These are phyloP conservation scores for Chamaea fasciata DNA, from an alignment of 2,113 vertebrate species.

Conservation along the genomic window DNA sequence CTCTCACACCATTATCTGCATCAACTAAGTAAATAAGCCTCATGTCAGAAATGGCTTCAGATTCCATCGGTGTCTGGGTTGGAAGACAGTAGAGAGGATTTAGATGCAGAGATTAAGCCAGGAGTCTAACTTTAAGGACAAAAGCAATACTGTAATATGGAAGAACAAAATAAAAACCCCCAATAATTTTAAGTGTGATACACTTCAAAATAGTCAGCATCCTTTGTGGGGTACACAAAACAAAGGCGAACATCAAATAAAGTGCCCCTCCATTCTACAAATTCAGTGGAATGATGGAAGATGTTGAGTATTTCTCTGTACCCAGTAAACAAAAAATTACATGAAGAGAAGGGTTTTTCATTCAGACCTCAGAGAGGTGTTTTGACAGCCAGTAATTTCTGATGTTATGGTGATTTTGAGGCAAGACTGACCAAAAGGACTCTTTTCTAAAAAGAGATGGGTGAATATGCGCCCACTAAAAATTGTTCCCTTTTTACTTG, in stretches of 20 bases:
- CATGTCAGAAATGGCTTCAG: not conserved
- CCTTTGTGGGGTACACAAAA: not conserved
- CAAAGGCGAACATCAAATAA: not conserved
- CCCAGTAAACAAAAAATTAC: not conserved
- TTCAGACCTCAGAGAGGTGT: not conserved
- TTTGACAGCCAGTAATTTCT: not conserved
- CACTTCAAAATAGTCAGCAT: not conserved
- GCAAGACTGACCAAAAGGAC: not conserved
- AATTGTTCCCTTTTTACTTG: not conserved
- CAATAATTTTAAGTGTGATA: not conserved
- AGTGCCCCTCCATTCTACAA: not conserved
- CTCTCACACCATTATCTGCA: conserved; percentile 16
- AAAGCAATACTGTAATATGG: not conserved
- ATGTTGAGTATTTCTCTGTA: not conserved
- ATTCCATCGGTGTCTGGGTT: not conserved
- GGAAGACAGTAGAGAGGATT: not conserved
- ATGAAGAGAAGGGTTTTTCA: not conserved
- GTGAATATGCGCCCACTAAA: not conserved
- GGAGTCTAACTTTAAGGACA: not conserved
- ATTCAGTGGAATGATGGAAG: not conserved
- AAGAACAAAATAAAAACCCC: not conserved
- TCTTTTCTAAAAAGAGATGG: not conserved
- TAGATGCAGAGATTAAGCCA: not conserved
- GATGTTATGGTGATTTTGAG: not conserved
- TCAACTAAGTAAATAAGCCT: conserved; percentile 19